Conservation (phyloP, 2,797 vertebrate genomes). For the Amazona ochrocephala region DNA sequence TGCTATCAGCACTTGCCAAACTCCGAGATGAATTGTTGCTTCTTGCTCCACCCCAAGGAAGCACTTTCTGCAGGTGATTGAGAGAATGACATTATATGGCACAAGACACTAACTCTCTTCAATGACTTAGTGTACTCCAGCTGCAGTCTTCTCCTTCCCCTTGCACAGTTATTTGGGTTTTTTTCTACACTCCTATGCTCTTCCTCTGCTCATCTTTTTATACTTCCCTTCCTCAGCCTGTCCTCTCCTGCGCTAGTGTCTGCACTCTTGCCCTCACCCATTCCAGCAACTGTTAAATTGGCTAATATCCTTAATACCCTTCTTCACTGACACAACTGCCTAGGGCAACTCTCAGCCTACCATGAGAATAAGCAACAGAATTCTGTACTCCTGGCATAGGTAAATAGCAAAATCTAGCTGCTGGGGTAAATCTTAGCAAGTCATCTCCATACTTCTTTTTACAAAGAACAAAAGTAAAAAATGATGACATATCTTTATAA, state of each 20-base stretch:
- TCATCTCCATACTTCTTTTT: background rate
- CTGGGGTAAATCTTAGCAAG: background rate
- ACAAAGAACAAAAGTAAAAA: background rate
- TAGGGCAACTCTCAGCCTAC: background rate
- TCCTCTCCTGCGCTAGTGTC: background rate
- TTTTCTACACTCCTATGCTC: background rate
- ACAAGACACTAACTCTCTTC: background rate
- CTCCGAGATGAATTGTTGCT: background rate
- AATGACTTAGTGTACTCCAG: background rate
- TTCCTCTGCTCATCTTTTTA: background rate
- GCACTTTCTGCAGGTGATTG: background rate
- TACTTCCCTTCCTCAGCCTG: background rate
- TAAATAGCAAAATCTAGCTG: background rate
- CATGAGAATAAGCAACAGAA: background rate
- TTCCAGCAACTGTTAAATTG: background rate
- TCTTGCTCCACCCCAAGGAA: background rate
- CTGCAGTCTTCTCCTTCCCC: background rate
- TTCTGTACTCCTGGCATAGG: background rate
- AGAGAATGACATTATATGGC: background rate
- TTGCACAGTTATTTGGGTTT: background rate
- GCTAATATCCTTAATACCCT: background rate
- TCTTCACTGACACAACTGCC: background rate
- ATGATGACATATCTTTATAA: background rate
- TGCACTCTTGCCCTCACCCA: background rate
- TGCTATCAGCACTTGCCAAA: background rate